Evolutionary conservation across 2,113 vertebrate genomes (phyloP).

Genomic region (Malurus elegans): DNA sequence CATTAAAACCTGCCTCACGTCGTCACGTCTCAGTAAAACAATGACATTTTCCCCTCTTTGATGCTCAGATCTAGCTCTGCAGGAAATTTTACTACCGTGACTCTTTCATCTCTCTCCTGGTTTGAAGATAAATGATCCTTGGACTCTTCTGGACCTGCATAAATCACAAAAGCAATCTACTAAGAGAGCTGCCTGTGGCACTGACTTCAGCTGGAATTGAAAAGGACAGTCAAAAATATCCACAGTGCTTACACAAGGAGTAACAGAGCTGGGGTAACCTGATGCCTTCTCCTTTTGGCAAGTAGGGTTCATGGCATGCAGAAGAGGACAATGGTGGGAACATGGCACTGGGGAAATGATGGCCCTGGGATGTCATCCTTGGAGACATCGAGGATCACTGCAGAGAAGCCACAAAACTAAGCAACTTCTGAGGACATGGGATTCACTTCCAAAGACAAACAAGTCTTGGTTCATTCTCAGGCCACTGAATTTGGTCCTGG

Average conservation of each 20-base stretch:
- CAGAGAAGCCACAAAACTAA: background rate
- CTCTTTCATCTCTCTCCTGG: conserved; percentile 76
- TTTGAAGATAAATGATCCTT: conserved; percentile 79
- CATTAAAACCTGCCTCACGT: conserved; percentile 72
- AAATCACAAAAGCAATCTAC: conserved; percentile 80
- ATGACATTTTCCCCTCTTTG: conserved; percentile 73
- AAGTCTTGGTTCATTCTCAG: accelerated
- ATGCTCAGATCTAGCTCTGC: conserved; percentile 67
- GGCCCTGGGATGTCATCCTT: background rate
- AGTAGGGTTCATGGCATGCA: background rate
- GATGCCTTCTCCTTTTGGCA: background rate
- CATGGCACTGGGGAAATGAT: background rate
- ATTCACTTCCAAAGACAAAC: background rate
- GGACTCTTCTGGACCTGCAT: conserved; percentile 73
- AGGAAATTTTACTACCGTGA: conserved; percentile 72
- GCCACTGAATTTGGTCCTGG: background rate
- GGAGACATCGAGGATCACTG: background rate
- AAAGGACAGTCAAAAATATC: conserved; percentile 72
- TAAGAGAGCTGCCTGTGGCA: conserved; percentile 71
- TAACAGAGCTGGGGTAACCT: conserved; percentile 12
- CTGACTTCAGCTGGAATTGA: conserved; percentile 61
- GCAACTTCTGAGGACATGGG: background rate
- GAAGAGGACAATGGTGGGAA: background rate
- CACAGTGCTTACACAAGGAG: conserved; percentile 59
- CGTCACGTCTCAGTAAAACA: conserved; percentile 69